Conservation (phyloP, 35 echinoderm and acorn worm species). For the Ophiothrix spiculata region DNA sequence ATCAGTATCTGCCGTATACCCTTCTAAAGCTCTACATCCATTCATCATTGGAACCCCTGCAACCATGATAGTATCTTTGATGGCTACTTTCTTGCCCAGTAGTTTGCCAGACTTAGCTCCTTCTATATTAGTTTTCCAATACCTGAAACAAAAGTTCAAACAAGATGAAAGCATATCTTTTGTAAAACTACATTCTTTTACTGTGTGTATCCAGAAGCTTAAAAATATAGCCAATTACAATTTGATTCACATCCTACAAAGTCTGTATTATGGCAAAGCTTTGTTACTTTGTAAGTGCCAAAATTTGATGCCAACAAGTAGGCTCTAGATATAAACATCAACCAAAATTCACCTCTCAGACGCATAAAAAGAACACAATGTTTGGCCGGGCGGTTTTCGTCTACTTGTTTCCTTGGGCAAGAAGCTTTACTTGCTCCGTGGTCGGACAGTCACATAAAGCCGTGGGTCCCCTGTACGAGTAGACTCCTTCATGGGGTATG, state of each 20-base stretch:
- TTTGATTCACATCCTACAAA: not conserved
- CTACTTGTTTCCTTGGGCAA: no score
- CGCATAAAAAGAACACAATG: no score
- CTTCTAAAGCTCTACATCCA: constrained; percentile 41
- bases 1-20: constrained; percentile 72
- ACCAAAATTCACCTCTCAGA: no score
- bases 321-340: not conserved
- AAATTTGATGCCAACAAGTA: not conserved
- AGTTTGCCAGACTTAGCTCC: constrained; percentile 63
- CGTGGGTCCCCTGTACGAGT: no score
- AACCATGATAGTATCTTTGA: constrained; percentile 73
- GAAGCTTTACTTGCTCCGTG: no score
- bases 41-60: constrained; percentile 82
- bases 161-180: not conserved
- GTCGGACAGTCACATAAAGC: no score
- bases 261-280: not conserved
- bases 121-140: constrained; percentile 54
- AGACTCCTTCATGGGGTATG: no score
- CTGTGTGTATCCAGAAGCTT: no score
- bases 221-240: not conserved
- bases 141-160: constrained; percentile 17
- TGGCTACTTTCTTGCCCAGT: constrained; percentile 48
- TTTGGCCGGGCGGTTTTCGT: no score
- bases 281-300: not conserved
- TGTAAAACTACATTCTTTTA: no score